Percentiles rank a stretch among this genome's conserved stretches.
Conservation (phyloP, 2,797 vertebrate genomes). For the Centroberyx gerrardi region DNA sequence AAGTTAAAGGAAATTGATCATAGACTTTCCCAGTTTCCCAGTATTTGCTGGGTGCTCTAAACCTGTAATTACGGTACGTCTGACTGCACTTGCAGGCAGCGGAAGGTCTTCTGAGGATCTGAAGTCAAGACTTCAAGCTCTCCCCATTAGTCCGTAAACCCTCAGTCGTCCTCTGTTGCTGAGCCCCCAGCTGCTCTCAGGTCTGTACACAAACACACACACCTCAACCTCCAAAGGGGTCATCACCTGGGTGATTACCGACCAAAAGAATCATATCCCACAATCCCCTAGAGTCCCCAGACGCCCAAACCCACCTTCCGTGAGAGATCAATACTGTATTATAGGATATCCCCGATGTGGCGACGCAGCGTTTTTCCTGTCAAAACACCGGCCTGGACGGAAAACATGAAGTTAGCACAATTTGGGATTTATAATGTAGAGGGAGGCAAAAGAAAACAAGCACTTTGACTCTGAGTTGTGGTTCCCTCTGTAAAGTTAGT, state of each 20-base stretch:
- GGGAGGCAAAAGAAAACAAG: neutral
- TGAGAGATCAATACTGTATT: slow-evolving; percentile 68
- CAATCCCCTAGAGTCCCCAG: slow-evolving; percentile 37
- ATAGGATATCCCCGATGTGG: slow-evolving; percentile 64
- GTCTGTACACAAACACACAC: slow-evolving; percentile 3
- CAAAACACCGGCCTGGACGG: slow-evolving; percentile 58
- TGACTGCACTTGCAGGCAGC: neutral
- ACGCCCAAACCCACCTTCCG: slow-evolving; percentile 40
- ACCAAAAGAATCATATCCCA: slow-evolving; percentile 53
- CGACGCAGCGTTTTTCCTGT: slow-evolving; percentile 61
- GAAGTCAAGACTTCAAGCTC: neutral
- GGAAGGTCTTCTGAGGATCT: slow-evolving; percentile 2
- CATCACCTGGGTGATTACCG: slow-evolving; percentile 64
- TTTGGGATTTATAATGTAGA: slow-evolving; percentile 52
- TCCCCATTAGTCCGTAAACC: slow-evolving; percentile 30
- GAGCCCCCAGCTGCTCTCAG: too few species aligned
- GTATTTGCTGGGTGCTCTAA: too few species aligned
- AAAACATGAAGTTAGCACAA: slow-evolving; percentile 72
- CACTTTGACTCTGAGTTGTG: slow-evolving; percentile 8
- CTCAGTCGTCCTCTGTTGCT: slow-evolving; percentile 6
- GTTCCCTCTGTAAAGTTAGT: slow-evolving; percentile 26
- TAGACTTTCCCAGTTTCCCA: too few species aligned
- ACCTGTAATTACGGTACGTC: too few species aligned
- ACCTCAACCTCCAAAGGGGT: slow-evolving; percentile 15
- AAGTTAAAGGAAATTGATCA: too few species aligned